Evolutionary conservation across 1,140 invertebrate species (phyloP).

Genomic region (Drosophila athabasca): DNA sequence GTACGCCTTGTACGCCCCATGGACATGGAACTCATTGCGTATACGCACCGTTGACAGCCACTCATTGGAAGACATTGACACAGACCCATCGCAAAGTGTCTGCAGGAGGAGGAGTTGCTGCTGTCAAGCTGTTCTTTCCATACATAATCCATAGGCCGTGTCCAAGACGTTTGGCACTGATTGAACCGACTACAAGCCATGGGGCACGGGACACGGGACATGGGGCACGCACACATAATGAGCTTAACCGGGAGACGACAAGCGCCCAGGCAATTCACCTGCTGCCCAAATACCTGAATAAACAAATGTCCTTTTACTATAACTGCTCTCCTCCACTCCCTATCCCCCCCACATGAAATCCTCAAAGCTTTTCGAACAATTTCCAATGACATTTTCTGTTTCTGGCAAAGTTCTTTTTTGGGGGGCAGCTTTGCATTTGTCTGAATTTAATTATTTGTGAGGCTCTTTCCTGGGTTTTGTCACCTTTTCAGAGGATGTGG

Average conservation of each 20-base stretch:
- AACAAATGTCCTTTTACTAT: not conserved
- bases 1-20: no score
- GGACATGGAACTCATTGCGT: no score
- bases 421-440: conserved; percentile 41
- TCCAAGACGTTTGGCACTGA: conserved; percentile 49
- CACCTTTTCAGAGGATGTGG: conserved; percentile 19
- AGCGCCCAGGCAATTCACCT: conserved; percentile 31
- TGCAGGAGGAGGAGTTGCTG: not conserved
- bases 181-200: conserved; percentile 25
- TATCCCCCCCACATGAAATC: conserved; percentile 15
- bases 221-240: conserved; percentile 61
- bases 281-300: conserved; percentile 10
- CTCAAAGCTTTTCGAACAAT: conserved; percentile 39
- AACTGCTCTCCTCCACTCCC: conserved; percentile 1
- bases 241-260: conserved; percentile 59
- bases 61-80: not conserved
- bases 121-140: conserved; percentile 21
- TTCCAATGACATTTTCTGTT: conserved; percentile 32
- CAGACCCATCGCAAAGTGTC: conserved; percentile 17
- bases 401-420: conserved; percentile 49
- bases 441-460: conserved; percentile 69
- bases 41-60: no score
- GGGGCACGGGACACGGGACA: conserved; percentile 18
- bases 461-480: conserved; percentile 10
- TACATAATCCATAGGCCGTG: conserved; percentile 42